Conservation (phyloP, 2,888 invertebrate genomes). For the Erpobdella octoculata region DNA sequence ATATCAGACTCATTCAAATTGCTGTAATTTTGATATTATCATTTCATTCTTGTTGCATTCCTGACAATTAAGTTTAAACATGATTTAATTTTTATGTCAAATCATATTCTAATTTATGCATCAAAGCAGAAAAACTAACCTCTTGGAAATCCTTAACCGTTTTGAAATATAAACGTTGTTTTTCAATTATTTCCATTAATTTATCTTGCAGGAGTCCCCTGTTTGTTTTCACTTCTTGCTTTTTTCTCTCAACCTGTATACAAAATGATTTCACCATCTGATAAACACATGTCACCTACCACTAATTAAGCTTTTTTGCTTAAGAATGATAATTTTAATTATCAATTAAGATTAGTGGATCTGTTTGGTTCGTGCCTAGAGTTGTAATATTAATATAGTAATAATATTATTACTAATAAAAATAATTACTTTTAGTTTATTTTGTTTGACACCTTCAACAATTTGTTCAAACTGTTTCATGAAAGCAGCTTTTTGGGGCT, state of each 20-base stretch:
- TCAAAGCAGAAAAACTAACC: conserved; percentile 39
- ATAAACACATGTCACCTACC: no score
- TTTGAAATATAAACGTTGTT: conserved; percentile 68
- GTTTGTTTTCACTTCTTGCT: conserved; percentile 63
- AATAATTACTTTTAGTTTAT: conserved; percentile 67
- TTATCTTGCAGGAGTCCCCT: conserved; percentile 62
- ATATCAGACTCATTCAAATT: conserved; percentile 12
- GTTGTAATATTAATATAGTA: no score
- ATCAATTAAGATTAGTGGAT: neutral
- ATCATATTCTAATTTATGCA: neutral
- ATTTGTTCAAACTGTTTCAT: conserved; percentile 81
- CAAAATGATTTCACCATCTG: neutral
- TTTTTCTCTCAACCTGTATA: conserved; percentile 56
- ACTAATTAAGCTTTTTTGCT: no score
- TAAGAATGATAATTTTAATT: no score
- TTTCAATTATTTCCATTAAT: conserved; percentile 57
- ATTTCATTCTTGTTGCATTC: conserved; percentile 67
- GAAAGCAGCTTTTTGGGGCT: conserved; percentile 75
- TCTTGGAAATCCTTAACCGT: conserved; percentile 69
- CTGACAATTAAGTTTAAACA: conserved; percentile 35
- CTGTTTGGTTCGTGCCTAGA: neutral
- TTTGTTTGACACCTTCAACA: conserved; percentile 78
- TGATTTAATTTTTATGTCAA: neutral
- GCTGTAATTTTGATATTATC: conserved; percentile 48
- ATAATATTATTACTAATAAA: no score